phyloP scores from a whole-genome alignment of 2,113 vertebrate genomes.

The Athene cunicularia region DNA sequence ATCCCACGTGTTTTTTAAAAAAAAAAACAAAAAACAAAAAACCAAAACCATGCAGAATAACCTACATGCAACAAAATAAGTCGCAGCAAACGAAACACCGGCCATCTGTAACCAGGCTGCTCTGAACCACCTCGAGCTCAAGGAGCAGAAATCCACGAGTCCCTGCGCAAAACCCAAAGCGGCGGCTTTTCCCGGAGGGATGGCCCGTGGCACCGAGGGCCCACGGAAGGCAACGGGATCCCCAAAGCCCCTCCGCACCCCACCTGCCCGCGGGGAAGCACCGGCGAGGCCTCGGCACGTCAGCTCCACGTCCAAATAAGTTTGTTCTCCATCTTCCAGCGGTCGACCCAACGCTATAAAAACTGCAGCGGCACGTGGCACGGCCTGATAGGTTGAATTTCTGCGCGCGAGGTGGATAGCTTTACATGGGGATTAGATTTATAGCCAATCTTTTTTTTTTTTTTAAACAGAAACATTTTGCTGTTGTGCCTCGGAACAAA shows the following conservation, averaged over 20 bases:
- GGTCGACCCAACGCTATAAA: neutral
- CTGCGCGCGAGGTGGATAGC: neutral
- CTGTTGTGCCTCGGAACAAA: neutral
- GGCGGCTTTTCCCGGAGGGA: rapidly evolving
- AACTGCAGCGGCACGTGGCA: slow-evolving; percentile 20
- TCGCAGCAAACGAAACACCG: rapidly evolving
- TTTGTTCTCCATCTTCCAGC: slow-evolving; percentile 13
- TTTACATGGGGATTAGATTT: slow-evolving; percentile 14
- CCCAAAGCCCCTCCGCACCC: rapidly evolving
- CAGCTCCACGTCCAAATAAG: neutral
- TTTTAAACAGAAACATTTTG: neutral
- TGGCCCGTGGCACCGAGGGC: rapidly evolving
- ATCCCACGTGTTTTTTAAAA: neutral
- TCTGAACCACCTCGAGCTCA: rapidly evolving
- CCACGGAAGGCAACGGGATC: neutral
- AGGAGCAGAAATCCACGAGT: neutral
- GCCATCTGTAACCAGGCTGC: rapidly evolving
- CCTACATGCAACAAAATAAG: neutral
- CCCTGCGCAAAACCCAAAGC: rapidly evolving
- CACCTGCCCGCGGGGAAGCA: neutral
- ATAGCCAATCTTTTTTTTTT: neutral
- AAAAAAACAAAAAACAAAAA: neutral
- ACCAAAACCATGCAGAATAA: neutral
- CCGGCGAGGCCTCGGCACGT: too few relatives aligned
- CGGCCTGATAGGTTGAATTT: neutral